Conservation (phyloP, 1,140 invertebrate species). For the Drosophila gunungcola region DNA sequence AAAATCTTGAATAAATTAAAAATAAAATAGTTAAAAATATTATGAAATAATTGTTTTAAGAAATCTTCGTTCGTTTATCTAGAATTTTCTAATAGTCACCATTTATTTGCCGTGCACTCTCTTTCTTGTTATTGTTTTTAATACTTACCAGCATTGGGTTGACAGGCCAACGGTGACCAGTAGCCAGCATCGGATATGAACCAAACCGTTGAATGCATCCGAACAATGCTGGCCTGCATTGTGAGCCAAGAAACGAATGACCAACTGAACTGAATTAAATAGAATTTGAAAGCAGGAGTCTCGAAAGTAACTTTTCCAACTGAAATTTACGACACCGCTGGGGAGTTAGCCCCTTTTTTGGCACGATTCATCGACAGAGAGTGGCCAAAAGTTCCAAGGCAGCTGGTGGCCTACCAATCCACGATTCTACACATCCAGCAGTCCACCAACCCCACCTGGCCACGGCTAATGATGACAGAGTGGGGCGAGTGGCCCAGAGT, state of each 20-base stretch:
- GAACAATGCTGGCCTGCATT: slow-evolving; percentile 20
- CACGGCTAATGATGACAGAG: slow-evolving; percentile 72
- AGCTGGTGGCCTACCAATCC: slow-evolving; percentile 18
- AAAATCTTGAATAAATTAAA: no score
- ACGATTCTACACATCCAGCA: background rate
- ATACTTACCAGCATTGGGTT: slow-evolving; percentile 65
- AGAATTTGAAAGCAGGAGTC: slow-evolving; percentile 25
- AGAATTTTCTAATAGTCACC: background rate
- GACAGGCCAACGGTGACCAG: slow-evolving; percentile 44
- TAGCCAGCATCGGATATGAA: slow-evolving; percentile 52
- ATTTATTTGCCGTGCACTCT: background rate
- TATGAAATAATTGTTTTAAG: no score
- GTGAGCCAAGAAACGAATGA: slow-evolving; percentile 47
- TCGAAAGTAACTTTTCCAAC: slow-evolving; percentile 20
- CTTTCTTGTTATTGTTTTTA: slow-evolving; percentile 66
- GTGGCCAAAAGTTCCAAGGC: slow-evolving; percentile 54
- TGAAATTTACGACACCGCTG: slow-evolving; percentile 23
- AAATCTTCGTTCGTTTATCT: no score
- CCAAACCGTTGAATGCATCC: slow-evolving; percentile 39
- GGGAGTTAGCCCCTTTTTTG: slow-evolving; percentile 22
- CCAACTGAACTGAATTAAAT: slow-evolving; percentile 47
- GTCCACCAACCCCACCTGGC: slow-evolving; percentile 49
- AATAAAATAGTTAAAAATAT: no score
- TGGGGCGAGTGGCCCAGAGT: slow-evolving; percentile 15
- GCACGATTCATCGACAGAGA: slow-evolving; percentile 36